These are phyloP conservation scores for Drosophila picticornis DNA, from an alignment of 2,888 invertebrate species.

Conservation along the genomic window DNA sequence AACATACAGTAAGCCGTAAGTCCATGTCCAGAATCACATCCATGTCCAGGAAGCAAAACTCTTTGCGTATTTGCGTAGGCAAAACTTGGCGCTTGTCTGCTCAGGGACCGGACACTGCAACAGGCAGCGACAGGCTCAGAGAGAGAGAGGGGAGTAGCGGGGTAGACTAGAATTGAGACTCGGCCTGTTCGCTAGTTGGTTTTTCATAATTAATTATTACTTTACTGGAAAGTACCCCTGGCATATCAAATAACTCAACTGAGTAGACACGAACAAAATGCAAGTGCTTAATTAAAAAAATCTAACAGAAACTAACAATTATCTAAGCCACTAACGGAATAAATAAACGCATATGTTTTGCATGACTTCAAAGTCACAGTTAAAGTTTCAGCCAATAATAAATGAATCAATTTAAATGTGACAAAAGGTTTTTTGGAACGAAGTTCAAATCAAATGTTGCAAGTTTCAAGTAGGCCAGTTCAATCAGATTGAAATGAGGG, in stretches of 20 bases:
- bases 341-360: neutral
- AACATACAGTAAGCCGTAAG: constrained; percentile 32
- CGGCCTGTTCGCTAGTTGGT: constrained; percentile 47
- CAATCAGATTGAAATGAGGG: neutral
- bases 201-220: constrained; percentile 79
- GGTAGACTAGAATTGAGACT: constrained; percentile 41
- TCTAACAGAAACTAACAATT: constrained; percentile 12
- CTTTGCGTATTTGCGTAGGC: constrained; percentile 78
- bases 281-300: constrained; percentile 52
- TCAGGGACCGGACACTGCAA: constrained; percentile 21
- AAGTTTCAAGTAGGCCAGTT: neutral
- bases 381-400: neutral
- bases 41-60: constrained; percentile 74
- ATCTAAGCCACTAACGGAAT: constrained; percentile 12
- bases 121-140: neutral
- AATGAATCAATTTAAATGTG: neutral
- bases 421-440: neutral
- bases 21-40: constrained; percentile 56
- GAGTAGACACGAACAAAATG: constrained; percentile 26
- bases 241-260: constrained; percentile 60
- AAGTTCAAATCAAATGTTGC: neutral
- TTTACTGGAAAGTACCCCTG: constrained; percentile 68
- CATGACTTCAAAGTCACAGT: neutral
- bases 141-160: neutral
- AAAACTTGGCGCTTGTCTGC: constrained; percentile 75